A percentile compares a stretch with the other conserved stretches of the same genome.
These are phyloP conservation scores for Scatophagus argus DNA, from an alignment of 2,113 vertebrate species.

Conservation along the genomic window DNA sequence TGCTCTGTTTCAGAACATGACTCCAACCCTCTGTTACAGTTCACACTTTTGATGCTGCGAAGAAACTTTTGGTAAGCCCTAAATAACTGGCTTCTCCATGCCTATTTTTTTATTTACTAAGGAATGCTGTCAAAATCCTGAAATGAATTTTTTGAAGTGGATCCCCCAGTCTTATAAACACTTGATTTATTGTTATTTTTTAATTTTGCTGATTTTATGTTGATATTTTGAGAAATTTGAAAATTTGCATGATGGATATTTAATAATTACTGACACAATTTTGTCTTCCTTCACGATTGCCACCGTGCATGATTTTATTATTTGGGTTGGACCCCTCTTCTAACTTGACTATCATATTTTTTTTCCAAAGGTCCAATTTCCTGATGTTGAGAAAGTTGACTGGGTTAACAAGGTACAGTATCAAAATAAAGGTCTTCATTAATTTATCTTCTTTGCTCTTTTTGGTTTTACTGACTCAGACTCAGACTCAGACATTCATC, in stretches of 20 bases:
- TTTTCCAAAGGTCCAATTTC: constrained; percentile 89
- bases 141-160: background rate
- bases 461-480: background rate
- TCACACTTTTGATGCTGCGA: constrained; percentile 28
- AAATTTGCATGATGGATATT: constrained; percentile 22
- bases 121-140: background rate
- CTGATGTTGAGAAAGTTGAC: constrained; percentile 91
- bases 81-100: background rate
- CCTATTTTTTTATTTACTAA: background rate
- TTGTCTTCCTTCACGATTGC: background rate
- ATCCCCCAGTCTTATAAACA: background rate
- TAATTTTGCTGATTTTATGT: background rate
- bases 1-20: constrained; percentile 14
- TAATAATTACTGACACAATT: background rate
- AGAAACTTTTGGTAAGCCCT: constrained; percentile 29
- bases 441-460: background rate
- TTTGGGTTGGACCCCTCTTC: background rate
- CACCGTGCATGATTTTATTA: constrained; percentile 18
- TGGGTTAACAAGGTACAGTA: constrained; percentile 96
- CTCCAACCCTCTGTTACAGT: constrained; percentile 24
- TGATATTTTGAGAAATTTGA: background rate
- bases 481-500: too few species aligned
- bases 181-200: too few species aligned
- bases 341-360: background rate
- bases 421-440: background rate